phyloP scores from a whole-genome alignment of 2,888 invertebrate species.

The Hypena proboscidalis region DNA sequence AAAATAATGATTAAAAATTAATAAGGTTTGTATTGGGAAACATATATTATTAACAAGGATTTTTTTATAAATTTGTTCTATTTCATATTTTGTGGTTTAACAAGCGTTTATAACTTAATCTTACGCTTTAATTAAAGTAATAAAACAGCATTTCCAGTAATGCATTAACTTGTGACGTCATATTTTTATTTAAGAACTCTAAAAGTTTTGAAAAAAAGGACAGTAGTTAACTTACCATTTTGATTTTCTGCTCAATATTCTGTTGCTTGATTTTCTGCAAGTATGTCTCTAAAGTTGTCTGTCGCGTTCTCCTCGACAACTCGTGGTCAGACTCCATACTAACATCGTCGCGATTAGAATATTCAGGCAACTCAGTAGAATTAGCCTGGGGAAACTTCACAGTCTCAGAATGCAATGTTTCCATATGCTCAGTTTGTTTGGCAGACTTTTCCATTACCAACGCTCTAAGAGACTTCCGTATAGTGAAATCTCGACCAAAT shows the following conservation, averaged over 20 bases:
- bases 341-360: slow-evolving; percentile 32
- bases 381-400: slow-evolving; percentile 52
- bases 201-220: too few species aligned
- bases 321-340: slow-evolving; percentile 51
- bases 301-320: slow-evolving; percentile 52
- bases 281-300: slow-evolving; percentile 54
- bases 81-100: too few species aligned
- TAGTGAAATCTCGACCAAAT: slow-evolving; percentile 71
- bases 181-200: too few species aligned
- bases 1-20: slow-evolving; percentile 11
- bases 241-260: slow-evolving; percentile 54
- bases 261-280: slow-evolving; percentile 60
- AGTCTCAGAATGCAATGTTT: slow-evolving; percentile 45
- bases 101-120: too few species aligned
- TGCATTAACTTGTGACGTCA: too few species aligned
- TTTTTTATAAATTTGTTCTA: too few species aligned
- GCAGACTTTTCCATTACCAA: slow-evolving; percentile 76
- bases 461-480: slow-evolving; percentile 70
- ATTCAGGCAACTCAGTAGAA: slow-evolving; percentile 52
- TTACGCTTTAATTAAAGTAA: too few species aligned
- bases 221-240: slow-evolving; percentile 72
- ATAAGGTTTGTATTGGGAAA: too few species aligned
- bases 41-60: too few species aligned
- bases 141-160: too few species aligned
- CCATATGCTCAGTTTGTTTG: slow-evolving; percentile 55